Evolutionary conservation across 2,888 invertebrate genomes (phyloP).

Genomic region (Pyrocoelia pectoralis): DNA sequence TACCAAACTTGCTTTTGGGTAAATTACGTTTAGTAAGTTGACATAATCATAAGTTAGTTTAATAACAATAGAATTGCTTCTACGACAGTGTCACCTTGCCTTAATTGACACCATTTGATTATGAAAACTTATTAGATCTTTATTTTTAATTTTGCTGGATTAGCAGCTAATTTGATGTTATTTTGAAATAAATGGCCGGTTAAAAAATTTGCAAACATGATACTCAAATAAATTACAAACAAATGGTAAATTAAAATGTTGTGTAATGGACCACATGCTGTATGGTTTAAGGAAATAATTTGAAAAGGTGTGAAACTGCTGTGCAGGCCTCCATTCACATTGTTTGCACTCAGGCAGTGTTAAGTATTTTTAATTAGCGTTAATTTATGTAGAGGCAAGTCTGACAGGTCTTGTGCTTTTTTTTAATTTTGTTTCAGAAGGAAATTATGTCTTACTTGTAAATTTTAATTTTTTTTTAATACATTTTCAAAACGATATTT

Average conservation of each 20-base stretch:
- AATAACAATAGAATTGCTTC: neutral
- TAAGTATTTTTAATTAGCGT: slow-evolving; percentile 44
- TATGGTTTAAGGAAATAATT: slow-evolving; percentile 41
- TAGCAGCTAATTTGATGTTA: neutral
- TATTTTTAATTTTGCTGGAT: neutral
- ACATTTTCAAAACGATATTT: slow-evolving; percentile 17
- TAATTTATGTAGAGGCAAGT: slow-evolving; percentile 52
- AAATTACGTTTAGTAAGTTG: too few species aligned
- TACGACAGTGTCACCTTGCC: neutral
- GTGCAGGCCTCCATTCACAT: slow-evolving; percentile 80
- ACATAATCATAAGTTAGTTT: neutral
- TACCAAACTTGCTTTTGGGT: neutral
- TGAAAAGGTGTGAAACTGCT: slow-evolving; percentile 34
- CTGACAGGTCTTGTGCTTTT: slow-evolving; percentile 45
- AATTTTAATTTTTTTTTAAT: slow-evolving; percentile 46
- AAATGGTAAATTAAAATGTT: slow-evolving; percentile 31
- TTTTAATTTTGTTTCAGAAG: slow-evolving; percentile 34
- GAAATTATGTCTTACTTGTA: slow-evolving; percentile 9
- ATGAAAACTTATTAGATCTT: neutral
- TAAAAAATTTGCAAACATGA: neutral
- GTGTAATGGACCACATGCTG: slow-evolving; percentile 36
- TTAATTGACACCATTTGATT: neutral
- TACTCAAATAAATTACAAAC: slow-evolving; percentile 15
- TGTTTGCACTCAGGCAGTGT: slow-evolving; percentile 78
- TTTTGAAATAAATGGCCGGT: neutral